Percentiles rank a stretch among this genome's conserved stretches.
phyloP scores from a whole-genome alignment of 2,888 invertebrate species.

The Cephus rjabovi region DNA sequence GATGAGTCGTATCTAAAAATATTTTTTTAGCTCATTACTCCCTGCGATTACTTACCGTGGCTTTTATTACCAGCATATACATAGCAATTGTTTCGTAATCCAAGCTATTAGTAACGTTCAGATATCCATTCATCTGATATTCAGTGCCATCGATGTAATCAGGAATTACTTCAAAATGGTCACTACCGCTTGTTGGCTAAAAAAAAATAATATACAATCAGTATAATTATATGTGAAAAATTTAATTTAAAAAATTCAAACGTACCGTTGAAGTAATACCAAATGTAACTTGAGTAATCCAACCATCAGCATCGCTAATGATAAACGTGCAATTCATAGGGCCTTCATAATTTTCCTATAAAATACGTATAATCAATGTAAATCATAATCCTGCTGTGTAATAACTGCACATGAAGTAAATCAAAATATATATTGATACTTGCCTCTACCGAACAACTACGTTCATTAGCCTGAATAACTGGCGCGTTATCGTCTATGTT shows the following conservation, averaged over 20 bases:
- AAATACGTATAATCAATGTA: slow-evolving; percentile 27
- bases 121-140: slow-evolving; percentile 25
- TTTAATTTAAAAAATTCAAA: background rate
- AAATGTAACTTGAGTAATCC: slow-evolving; percentile 31
- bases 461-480: slow-evolving; percentile 65
- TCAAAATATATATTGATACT: slow-evolving; percentile 32
- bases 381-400: background rate
- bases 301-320: slow-evolving; percentile 41
- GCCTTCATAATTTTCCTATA: slow-evolving; percentile 41
- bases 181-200: slow-evolving; percentile 26
- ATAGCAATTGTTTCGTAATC: slow-evolving; percentile 67
- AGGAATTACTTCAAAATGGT: slow-evolving; percentile 26
- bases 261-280: slow-evolving; percentile 29
- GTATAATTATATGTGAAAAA: background rate
- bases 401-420: background rate
- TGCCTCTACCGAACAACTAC: slow-evolving; percentile 67
- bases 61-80: slow-evolving; percentile 71
- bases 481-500: slow-evolving; percentile 72
- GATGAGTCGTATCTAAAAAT: background rate
- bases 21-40: background rate
- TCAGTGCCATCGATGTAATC: slow-evolving; percentile 14
- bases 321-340: slow-evolving; percentile 36
- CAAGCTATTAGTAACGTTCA: slow-evolving; percentile 39
- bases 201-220: background rate
- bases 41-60: slow-evolving; percentile 66